Conservation (phyloP, 2,888 invertebrate species). For the Drosophila rubida region DNA sequence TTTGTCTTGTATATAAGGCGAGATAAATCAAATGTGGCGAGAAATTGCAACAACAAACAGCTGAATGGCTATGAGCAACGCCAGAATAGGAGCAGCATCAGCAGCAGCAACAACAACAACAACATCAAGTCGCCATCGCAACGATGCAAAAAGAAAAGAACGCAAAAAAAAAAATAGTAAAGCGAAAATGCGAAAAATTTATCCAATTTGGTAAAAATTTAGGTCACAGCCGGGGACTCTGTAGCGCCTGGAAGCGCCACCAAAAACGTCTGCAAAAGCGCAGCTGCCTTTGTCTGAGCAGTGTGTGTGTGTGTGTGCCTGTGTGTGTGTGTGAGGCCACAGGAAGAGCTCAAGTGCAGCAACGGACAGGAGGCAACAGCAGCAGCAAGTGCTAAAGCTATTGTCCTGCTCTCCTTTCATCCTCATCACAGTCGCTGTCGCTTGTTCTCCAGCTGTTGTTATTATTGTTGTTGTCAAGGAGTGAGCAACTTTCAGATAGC, state of each 20-base stretch:
- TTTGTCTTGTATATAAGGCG: slow-evolving; percentile 70
- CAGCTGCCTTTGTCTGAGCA: slow-evolving; percentile 63
- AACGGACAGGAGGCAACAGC: slow-evolving; percentile 47
- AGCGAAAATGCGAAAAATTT: slow-evolving; percentile 83
- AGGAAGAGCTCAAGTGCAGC: slow-evolving; percentile 77
- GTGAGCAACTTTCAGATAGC: slow-evolving; percentile 63
- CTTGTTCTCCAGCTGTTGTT: neutral
- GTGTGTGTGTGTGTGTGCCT: slow-evolving; percentile 18
- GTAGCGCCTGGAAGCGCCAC: slow-evolving; percentile 59
- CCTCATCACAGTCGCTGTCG: slow-evolving; percentile 3
- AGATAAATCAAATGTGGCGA: slow-evolving; percentile 82
- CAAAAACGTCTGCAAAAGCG: slow-evolving; percentile 70
- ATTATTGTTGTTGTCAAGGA: slow-evolving; percentile 27
- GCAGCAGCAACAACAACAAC: slow-evolving; percentile 27
- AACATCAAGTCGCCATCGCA: slow-evolving; percentile 39
- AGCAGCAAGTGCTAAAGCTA: slow-evolving; percentile 69
- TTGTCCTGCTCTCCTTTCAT: slow-evolving; percentile 60
- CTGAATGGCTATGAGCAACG: slow-evolving; percentile 27
- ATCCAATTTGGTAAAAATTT: slow-evolving; percentile 83
- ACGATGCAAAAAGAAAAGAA: slow-evolving; percentile 37
- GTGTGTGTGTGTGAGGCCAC: slow-evolving; percentile 45
- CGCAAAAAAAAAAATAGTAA: slow-evolving; percentile 34
- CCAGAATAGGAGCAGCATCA: slow-evolving; percentile 19
- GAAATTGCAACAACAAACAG: slow-evolving; percentile 77
- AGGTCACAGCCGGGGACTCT: slow-evolving; percentile 74